A percentile compares a stretch with the other conserved stretches of the same genome.
phyloP scores from a whole-genome alignment of 2,888 invertebrate species.

The Thereva nobilitata region DNA sequence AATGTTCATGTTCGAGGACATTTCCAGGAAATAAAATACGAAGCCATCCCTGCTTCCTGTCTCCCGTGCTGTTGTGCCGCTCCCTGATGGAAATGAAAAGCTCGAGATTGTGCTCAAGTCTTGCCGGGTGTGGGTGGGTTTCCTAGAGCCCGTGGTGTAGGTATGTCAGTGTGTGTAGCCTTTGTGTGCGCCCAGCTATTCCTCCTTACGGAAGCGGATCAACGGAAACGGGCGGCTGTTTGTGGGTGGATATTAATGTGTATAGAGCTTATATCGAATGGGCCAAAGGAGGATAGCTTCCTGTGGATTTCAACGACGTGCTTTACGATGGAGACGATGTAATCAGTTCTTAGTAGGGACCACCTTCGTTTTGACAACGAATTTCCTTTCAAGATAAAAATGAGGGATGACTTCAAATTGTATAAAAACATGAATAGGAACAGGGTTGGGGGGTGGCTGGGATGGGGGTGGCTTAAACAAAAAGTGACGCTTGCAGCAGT shows the following conservation, averaged over 20 bases:
- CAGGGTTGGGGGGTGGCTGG: neutral
- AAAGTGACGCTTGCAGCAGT: too few relatives aligned
- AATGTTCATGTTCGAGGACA: conserved; percentile 59
- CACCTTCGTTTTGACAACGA: conserved; percentile 35
- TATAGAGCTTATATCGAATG: conserved; percentile 28
- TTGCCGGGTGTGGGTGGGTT: conserved; percentile 21
- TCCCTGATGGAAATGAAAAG: conserved; percentile 36
- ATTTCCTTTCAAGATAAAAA: conserved; percentile 31
- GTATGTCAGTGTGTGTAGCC: conserved; percentile 22
- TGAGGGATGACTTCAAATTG: conserved; percentile 30
- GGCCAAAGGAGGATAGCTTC: conserved; percentile 20
- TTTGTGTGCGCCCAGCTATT: neutral
- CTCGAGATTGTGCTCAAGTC: conserved; percentile 26
- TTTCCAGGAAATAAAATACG: conserved; percentile 59
- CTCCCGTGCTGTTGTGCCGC: conserved; percentile 38
- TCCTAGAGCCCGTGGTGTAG: conserved; percentile 22
- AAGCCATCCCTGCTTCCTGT: conserved; percentile 54
- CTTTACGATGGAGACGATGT: conserved; percentile 10
- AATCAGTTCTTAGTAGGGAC: conserved; percentile 19
- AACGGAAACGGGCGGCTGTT: conserved; percentile 39
- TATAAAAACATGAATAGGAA: conserved; percentile 22
- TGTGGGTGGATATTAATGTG: conserved; percentile 36
- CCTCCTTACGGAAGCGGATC: conserved; percentile 36
- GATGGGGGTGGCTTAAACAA: too few relatives aligned
- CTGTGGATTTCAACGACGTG: conserved; percentile 25